These are phyloP conservation scores for Gallirallus australis DNA, from an alignment of 2,797 vertebrate species.

Conservation along the genomic window DNA sequence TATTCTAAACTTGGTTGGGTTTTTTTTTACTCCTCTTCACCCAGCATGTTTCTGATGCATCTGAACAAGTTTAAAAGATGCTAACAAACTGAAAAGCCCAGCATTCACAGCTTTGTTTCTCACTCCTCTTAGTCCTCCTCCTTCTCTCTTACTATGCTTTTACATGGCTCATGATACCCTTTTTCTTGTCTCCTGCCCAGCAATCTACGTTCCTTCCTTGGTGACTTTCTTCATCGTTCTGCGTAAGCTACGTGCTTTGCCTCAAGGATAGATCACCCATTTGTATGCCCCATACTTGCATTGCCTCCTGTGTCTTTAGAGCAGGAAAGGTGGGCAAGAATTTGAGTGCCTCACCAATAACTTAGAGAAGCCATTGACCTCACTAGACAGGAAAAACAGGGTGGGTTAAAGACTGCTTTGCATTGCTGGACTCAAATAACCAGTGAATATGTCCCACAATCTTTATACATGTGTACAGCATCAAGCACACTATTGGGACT, in stretches of 20 bases:
- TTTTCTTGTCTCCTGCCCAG: not conserved
- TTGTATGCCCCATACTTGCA: not conserved
- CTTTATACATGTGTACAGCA: not conserved
- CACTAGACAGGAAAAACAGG: not conserved
- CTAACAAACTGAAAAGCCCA: not conserved
- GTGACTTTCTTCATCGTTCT: not conserved
- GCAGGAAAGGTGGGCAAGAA: not conserved
- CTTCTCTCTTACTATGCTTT: not conserved
- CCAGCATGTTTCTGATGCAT: not conserved
- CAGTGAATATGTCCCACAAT: not conserved
- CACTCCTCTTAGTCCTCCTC: not conserved
- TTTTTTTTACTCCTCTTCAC: not conserved
- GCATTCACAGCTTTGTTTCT: not conserved
- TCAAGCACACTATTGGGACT: not conserved
- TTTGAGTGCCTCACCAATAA: not conserved
- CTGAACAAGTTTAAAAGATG: slow-evolving; percentile 5
- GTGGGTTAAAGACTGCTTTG: not conserved
- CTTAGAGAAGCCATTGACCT: not conserved
- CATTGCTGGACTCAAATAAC: not conserved
- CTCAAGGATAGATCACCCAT: not conserved
- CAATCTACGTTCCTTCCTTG: not conserved
- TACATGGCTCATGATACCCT: not conserved
- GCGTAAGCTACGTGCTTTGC: not conserved
- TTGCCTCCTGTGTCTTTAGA: not conserved
- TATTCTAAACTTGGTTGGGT: not conserved